Conservation (phyloP, 2,888 invertebrate species). For the Tipula unca region DNA sequence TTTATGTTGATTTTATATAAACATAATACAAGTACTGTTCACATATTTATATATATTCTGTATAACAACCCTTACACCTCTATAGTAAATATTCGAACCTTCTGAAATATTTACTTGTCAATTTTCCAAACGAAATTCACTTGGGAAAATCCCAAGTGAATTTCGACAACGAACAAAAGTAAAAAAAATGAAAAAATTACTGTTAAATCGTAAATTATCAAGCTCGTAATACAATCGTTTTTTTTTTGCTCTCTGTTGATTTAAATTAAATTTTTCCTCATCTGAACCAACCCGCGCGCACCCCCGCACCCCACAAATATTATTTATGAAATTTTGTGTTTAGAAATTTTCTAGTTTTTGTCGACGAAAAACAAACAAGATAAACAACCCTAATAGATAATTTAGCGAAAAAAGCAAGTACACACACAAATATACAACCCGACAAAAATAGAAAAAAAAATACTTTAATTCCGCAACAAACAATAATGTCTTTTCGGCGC, state of each 20-base stretch:
- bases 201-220: constrained; percentile 8
- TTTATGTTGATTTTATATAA: not conserved
- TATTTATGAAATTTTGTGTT: not conserved
- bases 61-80: constrained; percentile 2
- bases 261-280: constrained; percentile 8
- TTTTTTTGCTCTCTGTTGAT: not conserved
- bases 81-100: not conserved
- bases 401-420: not conserved
- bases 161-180: not conserved
- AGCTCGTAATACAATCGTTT: not conserved
- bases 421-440: not conserved
- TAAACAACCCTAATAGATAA: constrained; percentile 14
- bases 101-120: not conserved
- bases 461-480: not conserved
- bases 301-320: not conserved
- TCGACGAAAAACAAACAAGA: not conserved
- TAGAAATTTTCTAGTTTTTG: constrained; percentile 4
- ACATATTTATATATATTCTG: not conserved
- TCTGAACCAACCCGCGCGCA: not conserved
- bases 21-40: not conserved
- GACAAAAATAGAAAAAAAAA: not conserved
- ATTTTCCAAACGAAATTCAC: too few species aligned
- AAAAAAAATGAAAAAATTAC: not conserved
- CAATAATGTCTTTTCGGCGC: not conserved
- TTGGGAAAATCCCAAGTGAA: not conserved